Percentiles rank a stretch among this genome's conserved stretches.
These are phyloP conservation scores for Euschistus heros DNA, from an alignment of 1,140 invertebrate species.

Conservation along the genomic window DNA sequence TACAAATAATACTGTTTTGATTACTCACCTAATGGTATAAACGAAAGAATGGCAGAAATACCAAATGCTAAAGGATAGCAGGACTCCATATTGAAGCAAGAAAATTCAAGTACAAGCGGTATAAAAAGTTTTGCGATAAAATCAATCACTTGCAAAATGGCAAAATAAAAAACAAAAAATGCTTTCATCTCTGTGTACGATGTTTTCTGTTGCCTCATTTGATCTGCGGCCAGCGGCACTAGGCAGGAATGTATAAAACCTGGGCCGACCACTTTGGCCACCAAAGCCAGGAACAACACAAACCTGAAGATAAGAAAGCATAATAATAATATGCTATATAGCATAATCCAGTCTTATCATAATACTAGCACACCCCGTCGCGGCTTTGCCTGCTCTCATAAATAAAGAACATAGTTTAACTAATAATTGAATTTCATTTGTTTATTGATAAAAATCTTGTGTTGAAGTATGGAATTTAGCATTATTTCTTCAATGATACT, in stretches of 20 bases:
- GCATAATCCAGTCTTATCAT: too few relatives aligned
- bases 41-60: neutral
- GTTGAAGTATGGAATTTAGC: too few relatives aligned
- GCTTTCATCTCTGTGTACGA: neutral
- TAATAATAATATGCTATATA: too few relatives aligned
- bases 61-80: slow-evolving; percentile 8
- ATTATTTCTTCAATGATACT: too few relatives aligned
- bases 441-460: too few relatives aligned
- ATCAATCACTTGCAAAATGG: neutral
- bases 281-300: neutral
- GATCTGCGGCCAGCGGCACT: neutral
- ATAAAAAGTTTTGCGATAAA: neutral
- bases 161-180: slow-evolving; percentile 9
- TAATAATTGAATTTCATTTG: too few relatives aligned
- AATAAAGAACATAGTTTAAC: too few relatives aligned
- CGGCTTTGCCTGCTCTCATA: too few relatives aligned
- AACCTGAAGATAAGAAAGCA: neutral
- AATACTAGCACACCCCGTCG: too few relatives aligned
- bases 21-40: neutral
- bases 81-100: neutral
- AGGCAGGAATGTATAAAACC: neutral
- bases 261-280: neutral
- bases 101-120: neutral
- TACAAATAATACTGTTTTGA: neutral
- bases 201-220: neutral